phyloP scores from a whole-genome alignment of 2,888 invertebrate genomes.

The Petrophora chlorosata region DNA sequence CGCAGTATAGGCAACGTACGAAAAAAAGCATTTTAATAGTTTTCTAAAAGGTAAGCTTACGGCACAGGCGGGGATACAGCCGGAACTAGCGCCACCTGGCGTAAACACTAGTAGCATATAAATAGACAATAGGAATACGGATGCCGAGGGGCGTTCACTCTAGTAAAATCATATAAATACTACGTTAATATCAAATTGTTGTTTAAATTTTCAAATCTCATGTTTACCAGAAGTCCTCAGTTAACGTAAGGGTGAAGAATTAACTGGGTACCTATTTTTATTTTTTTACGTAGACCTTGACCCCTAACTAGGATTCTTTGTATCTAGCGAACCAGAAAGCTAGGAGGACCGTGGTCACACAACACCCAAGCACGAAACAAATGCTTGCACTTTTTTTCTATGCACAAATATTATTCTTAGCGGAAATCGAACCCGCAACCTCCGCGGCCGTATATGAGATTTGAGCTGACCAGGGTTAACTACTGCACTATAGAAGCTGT shows the following conservation, averaged over 20 bases:
- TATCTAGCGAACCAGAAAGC: too few species aligned
- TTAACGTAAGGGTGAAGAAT: not conserved
- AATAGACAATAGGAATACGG: conserved; percentile 17
- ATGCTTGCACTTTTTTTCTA: too few species aligned
- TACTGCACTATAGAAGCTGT: too few species aligned
- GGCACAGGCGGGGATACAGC: conserved; percentile 32
- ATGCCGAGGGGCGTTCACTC: conserved; percentile 15
- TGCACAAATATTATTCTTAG: too few species aligned
- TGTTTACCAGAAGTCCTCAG: not conserved
- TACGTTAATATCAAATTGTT: not conserved
- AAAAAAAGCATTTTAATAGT: conserved; percentile 13
- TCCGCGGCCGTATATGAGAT: too few species aligned
- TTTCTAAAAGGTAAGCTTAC: conserved; percentile 15
- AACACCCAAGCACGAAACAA: too few species aligned
- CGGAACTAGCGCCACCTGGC: conserved; percentile 60
- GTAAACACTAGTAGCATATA: conserved; percentile 30
- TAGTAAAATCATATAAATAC: not conserved
- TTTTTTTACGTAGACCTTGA: too few species aligned
- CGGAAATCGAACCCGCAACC: too few species aligned
- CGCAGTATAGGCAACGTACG: conserved; percentile 19
- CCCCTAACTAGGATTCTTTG: too few species aligned
- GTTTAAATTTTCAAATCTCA: not conserved
- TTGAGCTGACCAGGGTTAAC: too few species aligned
- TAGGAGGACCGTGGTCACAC: too few species aligned
- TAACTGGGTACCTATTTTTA: too few species aligned